phyloP scores from a whole-genome alignment of 2,797 vertebrate genomes.

The Acrocephalus scirpaceus region DNA sequence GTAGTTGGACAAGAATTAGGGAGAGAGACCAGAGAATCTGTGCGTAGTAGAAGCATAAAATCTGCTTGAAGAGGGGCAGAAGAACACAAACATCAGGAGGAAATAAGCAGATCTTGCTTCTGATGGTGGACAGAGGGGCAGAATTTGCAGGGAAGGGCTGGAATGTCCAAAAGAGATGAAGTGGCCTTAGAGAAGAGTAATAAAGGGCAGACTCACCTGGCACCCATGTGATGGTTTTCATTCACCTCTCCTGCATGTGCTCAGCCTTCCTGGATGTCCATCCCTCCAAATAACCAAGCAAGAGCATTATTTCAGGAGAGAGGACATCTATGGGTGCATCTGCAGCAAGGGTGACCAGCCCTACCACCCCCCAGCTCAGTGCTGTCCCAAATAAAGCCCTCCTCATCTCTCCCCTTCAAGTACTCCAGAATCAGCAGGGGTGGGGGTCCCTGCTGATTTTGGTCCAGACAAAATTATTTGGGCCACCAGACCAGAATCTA shows the following conservation, averaged over 20 bases:
- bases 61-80: not conserved
- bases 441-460: not conserved
- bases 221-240: not conserved
- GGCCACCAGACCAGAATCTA: not conserved
- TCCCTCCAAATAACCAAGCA: not conserved
- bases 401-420: not conserved
- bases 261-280: not conserved
- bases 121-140: not conserved
- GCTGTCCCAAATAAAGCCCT: not conserved
- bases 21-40: not conserved
- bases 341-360: not conserved
- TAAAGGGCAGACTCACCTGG: not conserved
- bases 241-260: not conserved
- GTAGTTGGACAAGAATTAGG: not conserved
- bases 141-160: not conserved
- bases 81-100: not conserved
- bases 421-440: not conserved
- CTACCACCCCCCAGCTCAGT: fast-evolving
- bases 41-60: not conserved
- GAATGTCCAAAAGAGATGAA: not conserved
- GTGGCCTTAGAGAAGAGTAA: not conserved
- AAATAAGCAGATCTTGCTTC: not conserved
- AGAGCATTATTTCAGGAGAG: not conserved
- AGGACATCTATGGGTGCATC: fast-evolving
- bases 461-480: not conserved